Conservation (phyloP, 1,140 invertebrate species). For the Bombyx mori region DNA sequence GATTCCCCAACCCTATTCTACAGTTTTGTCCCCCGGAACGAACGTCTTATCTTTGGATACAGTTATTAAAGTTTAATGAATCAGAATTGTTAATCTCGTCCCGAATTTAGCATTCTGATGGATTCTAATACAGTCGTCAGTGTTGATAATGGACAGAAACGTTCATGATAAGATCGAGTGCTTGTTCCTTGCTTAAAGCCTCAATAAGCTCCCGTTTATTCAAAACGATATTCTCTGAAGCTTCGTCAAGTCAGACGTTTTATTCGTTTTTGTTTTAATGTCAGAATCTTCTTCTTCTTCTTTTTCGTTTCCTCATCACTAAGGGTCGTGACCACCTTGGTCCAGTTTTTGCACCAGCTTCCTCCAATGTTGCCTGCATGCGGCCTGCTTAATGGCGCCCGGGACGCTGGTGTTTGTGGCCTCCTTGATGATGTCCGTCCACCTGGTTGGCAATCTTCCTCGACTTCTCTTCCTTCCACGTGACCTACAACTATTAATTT, state of each 20-base stretch:
- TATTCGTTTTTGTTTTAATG: background rate
- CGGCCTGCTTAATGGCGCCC: too few species aligned
- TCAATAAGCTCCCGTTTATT: background rate
- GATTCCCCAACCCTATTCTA: too few species aligned
- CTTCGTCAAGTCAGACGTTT: background rate
- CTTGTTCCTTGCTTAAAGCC: background rate
- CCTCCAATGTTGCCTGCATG: too few species aligned
- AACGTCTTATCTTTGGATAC: slow-evolving; percentile 4
- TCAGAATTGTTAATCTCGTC: slow-evolving; percentile 2
- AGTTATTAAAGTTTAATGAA: slow-evolving; percentile 3
- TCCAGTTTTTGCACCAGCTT: too few species aligned
- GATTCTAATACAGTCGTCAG: background rate
- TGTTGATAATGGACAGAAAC: background rate
- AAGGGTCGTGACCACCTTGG: too few species aligned
- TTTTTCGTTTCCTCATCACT: too few species aligned
- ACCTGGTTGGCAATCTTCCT: too few species aligned
- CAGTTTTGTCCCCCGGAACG: background rate
- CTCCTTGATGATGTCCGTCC: too few species aligned
- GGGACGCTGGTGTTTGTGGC: too few species aligned
- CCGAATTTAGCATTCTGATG: background rate
- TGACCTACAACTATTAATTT: too few species aligned
- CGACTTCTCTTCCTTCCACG: too few species aligned
- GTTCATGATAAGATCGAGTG: background rate
- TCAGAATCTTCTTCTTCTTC: too few species aligned
- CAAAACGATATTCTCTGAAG: background rate